Evolutionary conservation across 2,888 invertebrate species (phyloP).

Genomic region (Drosophila putrida): DNA sequence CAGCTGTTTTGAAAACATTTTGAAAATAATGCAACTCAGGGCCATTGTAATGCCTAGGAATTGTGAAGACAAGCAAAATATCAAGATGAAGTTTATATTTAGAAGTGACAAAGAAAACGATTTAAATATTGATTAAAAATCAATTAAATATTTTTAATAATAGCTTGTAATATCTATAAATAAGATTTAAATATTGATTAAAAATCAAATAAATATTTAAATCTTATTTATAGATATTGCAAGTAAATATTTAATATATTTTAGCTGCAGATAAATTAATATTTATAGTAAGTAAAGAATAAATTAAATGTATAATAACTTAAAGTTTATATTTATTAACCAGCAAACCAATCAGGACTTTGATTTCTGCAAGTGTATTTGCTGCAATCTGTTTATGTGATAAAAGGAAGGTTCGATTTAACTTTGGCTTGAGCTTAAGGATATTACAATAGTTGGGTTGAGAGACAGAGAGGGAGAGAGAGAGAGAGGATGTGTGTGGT

Average conservation of each 20-base stretch:
- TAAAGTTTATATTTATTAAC: not conserved
- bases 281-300: not conserved
- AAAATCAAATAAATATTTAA: too few species aligned
- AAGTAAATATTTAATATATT: too few species aligned
- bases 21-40: not conserved
- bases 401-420: constrained; percentile 1
- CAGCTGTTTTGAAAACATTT: not conserved
- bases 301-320: not conserved
- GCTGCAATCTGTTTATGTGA: constrained; percentile 25
- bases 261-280: not conserved
- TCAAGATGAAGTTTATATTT: not conserved
- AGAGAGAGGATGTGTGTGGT: not conserved
- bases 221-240: too few species aligned
- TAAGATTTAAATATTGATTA: too few species aligned
- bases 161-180: too few species aligned
- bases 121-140: not conserved
- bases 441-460: not conserved
- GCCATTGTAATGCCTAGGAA: not conserved
- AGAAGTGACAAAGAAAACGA: not conserved
- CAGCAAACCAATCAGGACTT: too few species aligned
- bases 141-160: too few species aligned
- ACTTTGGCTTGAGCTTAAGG: constrained; percentile 1
- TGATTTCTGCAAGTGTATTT: constrained; percentile 23
- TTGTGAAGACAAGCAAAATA: not conserved
- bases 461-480: too few species aligned